Evolutionary conservation across 2,797 vertebrate genomes (phyloP).

Genomic region (Gila robusta): DNA sequence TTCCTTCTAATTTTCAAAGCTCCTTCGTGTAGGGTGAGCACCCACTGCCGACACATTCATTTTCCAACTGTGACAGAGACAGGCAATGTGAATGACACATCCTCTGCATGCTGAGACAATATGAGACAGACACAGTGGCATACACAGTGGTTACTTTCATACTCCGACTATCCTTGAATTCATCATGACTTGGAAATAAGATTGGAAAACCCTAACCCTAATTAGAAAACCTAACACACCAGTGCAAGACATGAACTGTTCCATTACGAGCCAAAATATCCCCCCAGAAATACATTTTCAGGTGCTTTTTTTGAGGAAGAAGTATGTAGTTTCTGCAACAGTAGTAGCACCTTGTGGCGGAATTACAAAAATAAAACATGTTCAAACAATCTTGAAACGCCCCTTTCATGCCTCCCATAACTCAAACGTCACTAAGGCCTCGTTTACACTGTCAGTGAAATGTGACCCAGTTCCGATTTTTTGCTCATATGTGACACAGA

Average conservation of each 20-base stretch:
- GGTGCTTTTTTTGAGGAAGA: background rate
- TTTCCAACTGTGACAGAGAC: conserved; percentile 73
- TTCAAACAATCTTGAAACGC: background rate
- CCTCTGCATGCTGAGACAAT: conserved; percentile 69
- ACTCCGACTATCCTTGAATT: background rate
- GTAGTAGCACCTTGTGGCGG: background rate
- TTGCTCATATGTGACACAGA: too few species aligned
- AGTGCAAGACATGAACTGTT: background rate
- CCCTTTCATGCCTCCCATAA: background rate
- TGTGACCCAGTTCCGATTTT: too few species aligned
- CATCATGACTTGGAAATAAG: background rate
- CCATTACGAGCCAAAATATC: background rate
- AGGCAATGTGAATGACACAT: conserved; percentile 63
- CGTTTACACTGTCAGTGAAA: too few species aligned
- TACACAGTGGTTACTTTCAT: too few species aligned
- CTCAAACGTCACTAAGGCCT: background rate
- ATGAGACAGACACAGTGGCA: background rate
- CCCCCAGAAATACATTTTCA: background rate
- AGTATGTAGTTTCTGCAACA: background rate
- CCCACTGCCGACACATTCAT: conserved; percentile 68
- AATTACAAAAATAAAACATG: background rate
- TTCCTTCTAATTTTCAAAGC: conserved; percentile 29
- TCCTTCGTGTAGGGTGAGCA: background rate
- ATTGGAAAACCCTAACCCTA: background rate
- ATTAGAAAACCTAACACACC: background rate